Evolutionary conservation across 2,797 vertebrate genomes (phyloP).

Genomic region (Sebastes taczanowskii): DNA sequence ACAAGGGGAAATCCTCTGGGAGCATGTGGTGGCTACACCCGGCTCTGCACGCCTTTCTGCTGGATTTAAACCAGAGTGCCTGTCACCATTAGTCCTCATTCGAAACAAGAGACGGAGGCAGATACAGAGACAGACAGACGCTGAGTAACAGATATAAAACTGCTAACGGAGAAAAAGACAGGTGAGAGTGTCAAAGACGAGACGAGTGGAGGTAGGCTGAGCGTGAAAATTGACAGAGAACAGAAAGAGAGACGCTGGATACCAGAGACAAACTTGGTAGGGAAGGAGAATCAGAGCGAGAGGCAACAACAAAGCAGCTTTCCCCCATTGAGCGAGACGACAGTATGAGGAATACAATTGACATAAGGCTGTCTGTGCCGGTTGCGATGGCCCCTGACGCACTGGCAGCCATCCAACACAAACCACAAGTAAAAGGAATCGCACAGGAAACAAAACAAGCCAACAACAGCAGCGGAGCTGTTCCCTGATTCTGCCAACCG

Average conservation of each 20-base stretch:
- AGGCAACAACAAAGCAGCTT: conserved; percentile 13
- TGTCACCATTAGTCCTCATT: conserved; percentile 41
- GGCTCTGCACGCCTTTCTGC: not conserved
- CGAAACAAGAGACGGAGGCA: conserved; percentile 11
- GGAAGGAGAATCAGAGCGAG: not conserved
- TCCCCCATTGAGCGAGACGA: not conserved
- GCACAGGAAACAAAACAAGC: conserved; percentile 6
- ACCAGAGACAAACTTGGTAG: conserved; percentile 3
- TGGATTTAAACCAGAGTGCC: conserved; percentile 29
- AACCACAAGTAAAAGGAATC: conserved; percentile 16
- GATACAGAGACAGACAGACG: conserved; percentile 10
- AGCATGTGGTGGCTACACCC: not conserved
- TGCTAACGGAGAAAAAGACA: conserved; percentile 6
- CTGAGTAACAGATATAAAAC: conserved; percentile 23
- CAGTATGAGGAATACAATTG: conserved; percentile 21
- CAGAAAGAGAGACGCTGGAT: not conserved
- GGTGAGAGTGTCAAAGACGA: conserved; percentile 13
- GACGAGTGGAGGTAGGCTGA: conserved; percentile 7
- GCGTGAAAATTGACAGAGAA: conserved; percentile 11
- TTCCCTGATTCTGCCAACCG: conserved; percentile 8
- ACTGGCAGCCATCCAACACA: conserved; percentile 20
- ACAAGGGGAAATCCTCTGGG: conserved; percentile 42
- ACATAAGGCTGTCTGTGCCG: conserved; percentile 18
- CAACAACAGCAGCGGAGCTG: not conserved
- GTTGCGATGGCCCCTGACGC: conserved; percentile 1